A percentile compares a stretch with the other conserved stretches of the same genome.
phyloP scores from a whole-genome alignment of 2,888 invertebrate species.

The Digitonthophagus gazella region DNA sequence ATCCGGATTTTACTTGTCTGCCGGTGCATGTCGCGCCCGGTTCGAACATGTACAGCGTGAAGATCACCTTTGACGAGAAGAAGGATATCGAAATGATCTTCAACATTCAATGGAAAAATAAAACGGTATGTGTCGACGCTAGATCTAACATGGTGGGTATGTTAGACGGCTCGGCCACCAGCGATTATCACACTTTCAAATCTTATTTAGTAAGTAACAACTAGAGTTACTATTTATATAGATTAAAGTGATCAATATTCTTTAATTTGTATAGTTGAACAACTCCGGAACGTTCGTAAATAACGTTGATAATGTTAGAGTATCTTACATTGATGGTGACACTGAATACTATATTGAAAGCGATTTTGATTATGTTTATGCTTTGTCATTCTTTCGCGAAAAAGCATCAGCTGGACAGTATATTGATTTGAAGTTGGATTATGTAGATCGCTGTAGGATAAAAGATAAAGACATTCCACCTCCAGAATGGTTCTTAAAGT shows the following conservation, averaged over 20 bases:
- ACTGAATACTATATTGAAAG: conserved; percentile 50
- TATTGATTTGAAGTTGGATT: conserved; percentile 46
- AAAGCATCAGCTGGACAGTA: conserved; percentile 46
- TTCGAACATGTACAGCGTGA: neutral
- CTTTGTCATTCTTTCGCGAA: conserved; percentile 47
- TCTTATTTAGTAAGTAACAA: conserved; percentile 49
- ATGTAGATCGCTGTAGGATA: conserved; percentile 32
- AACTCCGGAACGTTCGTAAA: conserved; percentile 49
- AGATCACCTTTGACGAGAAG: conserved; percentile 24
- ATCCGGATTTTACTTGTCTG: neutral
- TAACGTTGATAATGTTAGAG: conserved; percentile 41
- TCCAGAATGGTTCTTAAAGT: conserved; percentile 47
- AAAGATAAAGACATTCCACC: conserved; percentile 29
- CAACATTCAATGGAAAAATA: conserved; percentile 50
- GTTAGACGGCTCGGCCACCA: conserved; percentile 50
- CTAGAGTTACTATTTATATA: conserved; percentile 18
- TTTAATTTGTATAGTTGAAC: conserved; percentile 44
- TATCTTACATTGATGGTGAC: conserved; percentile 50
- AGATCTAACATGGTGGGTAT: conserved; percentile 49
- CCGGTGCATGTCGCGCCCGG: neutral
- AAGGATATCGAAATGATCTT: conserved; percentile 49
- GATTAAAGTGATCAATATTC: neutral
- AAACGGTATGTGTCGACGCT: conserved; percentile 43
- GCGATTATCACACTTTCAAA: conserved; percentile 51
- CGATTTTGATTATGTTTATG: conserved; percentile 51